Evolutionary conservation across 2,797 vertebrate genomes (phyloP), one percentile per base, ranked within the genome.

Genomic region (Arctocebus calabarensis): DNA sequence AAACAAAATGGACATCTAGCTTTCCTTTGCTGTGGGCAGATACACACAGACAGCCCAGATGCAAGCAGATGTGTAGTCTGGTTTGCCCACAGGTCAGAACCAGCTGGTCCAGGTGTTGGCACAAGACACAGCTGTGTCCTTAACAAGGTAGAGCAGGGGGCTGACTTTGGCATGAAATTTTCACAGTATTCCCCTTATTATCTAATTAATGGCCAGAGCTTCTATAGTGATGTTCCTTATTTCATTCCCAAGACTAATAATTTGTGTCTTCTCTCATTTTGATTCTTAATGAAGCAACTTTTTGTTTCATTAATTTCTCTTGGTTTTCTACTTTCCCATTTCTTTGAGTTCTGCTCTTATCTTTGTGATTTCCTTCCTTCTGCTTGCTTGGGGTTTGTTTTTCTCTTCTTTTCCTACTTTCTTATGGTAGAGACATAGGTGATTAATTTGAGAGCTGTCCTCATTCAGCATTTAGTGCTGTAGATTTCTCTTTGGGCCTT

Each of bases 121-220:
- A 97, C 96, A 93, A 97, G 97, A 97, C 93, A 97, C 97, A 96
- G 90, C 97, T 98, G 97, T 98, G 98, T 98, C 97, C 98, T 97
- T 98, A 55, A 32, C 45, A 32, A 61, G 32, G 32, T 32, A 6
- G 16, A 71, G 48, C 34, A 45, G 84, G n/a, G 40, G 22, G 45
- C 34, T 29, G 22, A 34, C 57, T 45, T 20, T 37, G 66, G 32
- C 43, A 48, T 11, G 45, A 61, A 48, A 12, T 19, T 71, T 79
- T 74, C n/a, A 52, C 40, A 55, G 43, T 64, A 55, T 52, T 70
- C 29, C 23, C 23, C 23, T 74, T 37, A 62, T 37, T 83, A 62
- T 71, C 29, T 73, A 73, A 37, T 34, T 59, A 11, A 27, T 91
- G 59, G 6, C 17, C 11, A 8, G 6, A 77, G 34, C 27, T 75